These are phyloP conservation scores for Nestor notabilis DNA, from an alignment of 2,113 vertebrate genomes.

Conservation along the genomic window DNA sequence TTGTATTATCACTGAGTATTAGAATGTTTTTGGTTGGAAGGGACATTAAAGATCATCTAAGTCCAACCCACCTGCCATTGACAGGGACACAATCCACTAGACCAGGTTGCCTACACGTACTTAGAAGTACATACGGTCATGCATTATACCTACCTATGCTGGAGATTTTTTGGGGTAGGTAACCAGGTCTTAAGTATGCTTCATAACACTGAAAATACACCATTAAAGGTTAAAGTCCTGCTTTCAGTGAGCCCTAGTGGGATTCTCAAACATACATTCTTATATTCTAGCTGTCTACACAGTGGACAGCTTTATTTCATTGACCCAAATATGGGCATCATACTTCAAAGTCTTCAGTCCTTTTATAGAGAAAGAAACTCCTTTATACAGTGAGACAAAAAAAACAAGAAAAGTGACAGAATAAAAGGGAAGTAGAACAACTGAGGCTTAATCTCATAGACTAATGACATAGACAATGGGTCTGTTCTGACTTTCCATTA, in stretches of 20 bases:
- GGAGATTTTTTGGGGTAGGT: background rate
- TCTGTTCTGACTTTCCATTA: background rate
- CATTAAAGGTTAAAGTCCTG: background rate
- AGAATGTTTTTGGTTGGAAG: too few relatives aligned
- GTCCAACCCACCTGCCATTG: too few relatives aligned
- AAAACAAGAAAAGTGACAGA: background rate
- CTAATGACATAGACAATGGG: background rate
- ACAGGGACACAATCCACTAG: too few relatives aligned
- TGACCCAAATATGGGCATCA: background rate
- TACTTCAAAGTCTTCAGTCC: background rate
- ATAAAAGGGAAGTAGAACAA: background rate
- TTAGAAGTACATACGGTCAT: background rate
- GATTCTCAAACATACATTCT: background rate
- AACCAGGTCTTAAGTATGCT: background rate
- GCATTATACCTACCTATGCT: background rate
- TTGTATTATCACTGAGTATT: background rate
- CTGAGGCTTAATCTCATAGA: background rate
- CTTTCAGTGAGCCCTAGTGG: background rate
- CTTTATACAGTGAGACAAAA: background rate
- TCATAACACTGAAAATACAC: background rate
- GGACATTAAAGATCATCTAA: too few relatives aligned
- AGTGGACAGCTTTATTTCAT: background rate
- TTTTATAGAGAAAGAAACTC: background rate
- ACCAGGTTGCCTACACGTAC: background rate
- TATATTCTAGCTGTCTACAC: background rate